Conservation (phyloP, 2,797 vertebrate species). For the Naso thynnoides region DNA sequence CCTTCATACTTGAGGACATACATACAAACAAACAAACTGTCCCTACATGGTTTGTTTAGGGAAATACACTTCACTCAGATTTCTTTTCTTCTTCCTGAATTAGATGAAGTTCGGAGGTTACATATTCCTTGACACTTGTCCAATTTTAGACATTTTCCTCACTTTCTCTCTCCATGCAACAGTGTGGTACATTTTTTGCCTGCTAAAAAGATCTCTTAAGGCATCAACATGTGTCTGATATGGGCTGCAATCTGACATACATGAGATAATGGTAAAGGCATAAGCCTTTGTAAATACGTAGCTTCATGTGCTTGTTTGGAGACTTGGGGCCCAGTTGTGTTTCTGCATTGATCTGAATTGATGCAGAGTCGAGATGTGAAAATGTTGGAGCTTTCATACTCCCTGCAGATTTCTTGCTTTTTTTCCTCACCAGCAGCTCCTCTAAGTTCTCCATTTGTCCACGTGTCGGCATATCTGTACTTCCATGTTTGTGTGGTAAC, state of each 20-base stretch:
- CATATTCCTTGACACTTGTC: constrained; percentile 59
- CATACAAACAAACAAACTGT: constrained; percentile 20
- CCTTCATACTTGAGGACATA: constrained; percentile 4
- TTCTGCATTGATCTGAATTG: no score
- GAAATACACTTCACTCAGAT: constrained; percentile 51
- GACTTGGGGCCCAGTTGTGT: rapidly evolving
- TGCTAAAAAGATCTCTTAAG: constrained; percentile 5
- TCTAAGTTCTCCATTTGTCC: no score
- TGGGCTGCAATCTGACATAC: background rate
- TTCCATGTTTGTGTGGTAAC: no score
- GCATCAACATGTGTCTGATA: background rate
- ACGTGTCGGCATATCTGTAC: no score
- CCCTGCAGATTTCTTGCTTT: no score
- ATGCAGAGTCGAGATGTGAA: no score
- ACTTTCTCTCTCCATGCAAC: constrained; percentile 26
- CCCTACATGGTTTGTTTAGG: constrained; percentile 37
- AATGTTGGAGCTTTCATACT: no score
- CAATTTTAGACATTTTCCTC: constrained; percentile 31
- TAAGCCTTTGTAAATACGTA: background rate
- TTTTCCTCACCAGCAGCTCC: no score
- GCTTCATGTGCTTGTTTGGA: background rate
- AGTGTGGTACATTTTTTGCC: background rate
- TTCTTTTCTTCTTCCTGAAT: constrained; percentile 45
- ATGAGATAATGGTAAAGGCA: background rate
- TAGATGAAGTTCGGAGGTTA: constrained; percentile 65